Evolutionary conservation across 2,113 vertebrate genomes (phyloP).

Genomic region (Lynx canadensis): DNA sequence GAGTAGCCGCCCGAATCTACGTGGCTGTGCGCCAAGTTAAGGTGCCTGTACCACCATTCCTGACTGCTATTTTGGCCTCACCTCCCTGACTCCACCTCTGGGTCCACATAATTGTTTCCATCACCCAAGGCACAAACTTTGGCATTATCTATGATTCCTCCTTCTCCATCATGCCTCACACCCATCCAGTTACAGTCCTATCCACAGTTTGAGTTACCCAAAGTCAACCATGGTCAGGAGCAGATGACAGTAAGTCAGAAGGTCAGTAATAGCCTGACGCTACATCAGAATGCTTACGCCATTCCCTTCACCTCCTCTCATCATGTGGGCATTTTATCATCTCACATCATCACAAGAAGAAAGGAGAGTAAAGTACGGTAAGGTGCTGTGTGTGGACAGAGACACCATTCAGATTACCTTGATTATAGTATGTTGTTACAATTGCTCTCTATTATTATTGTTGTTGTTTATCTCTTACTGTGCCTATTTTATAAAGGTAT

Average conservation of each 20-base stretch:
- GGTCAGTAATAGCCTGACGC: not conserved
- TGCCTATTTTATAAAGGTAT: not conserved
- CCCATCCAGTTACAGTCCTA: not conserved
- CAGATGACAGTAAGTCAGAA: not conserved
- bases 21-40: accelerated
- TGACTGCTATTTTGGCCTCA: not conserved
- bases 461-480: not conserved
- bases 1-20: accelerated
- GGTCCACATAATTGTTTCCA: too few species aligned
- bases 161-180: not conserved
- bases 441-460: not conserved
- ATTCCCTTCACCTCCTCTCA: not conserved
- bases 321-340: not conserved
- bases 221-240: not conserved
- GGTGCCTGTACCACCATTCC: not conserved
- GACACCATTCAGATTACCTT: not conserved
- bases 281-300: not conserved
- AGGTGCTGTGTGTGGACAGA: not conserved
- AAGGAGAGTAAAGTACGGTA: not conserved
- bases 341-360: not conserved
- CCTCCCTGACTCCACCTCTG: not conserved
- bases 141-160: not conserved
- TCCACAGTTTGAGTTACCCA: not conserved
- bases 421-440: not conserved
- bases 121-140: not conserved